Evolutionary conservation across 2,797 vertebrate genomes (phyloP).

Genomic region (Morelia viridis): DNA sequence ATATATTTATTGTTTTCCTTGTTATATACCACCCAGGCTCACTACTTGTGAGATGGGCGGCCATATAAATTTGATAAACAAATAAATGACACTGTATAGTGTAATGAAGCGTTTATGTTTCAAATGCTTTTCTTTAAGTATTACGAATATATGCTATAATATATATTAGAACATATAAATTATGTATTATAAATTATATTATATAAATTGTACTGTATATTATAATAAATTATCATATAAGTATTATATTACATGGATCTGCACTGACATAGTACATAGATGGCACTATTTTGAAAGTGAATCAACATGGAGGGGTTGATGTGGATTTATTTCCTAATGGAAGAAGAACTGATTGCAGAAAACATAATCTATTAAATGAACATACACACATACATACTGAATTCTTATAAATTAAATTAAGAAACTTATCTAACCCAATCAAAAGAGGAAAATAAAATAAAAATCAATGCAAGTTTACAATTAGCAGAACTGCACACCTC

Average conservation of each 20-base stretch:
- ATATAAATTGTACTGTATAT: too few relatives aligned
- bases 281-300: not conserved
- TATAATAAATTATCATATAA: too few relatives aligned
- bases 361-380: constrained; percentile 4
- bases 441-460: not conserved
- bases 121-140: not conserved
- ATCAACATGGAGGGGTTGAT: not conserved
- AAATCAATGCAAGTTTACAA: not conserved
- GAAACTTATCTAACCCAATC: not conserved
- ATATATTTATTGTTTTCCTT: too few relatives aligned
- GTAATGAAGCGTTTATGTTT: constrained; percentile 10
- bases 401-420: not conserved
- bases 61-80: too few relatives aligned
- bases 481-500: not conserved
- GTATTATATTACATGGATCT: not conserved
- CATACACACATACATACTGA: not conserved
- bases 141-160: too few relatives aligned
- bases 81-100: not conserved
- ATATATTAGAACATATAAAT: too few relatives aligned
- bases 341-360: not conserved
- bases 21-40: too few relatives aligned
- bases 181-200: too few relatives aligned
- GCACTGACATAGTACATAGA: not conserved
- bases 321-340: not conserved
- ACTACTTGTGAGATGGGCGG: too few relatives aligned